Evolutionary conservation across 2,113 vertebrate species (phyloP).

Genomic region (Indri indri): DNA sequence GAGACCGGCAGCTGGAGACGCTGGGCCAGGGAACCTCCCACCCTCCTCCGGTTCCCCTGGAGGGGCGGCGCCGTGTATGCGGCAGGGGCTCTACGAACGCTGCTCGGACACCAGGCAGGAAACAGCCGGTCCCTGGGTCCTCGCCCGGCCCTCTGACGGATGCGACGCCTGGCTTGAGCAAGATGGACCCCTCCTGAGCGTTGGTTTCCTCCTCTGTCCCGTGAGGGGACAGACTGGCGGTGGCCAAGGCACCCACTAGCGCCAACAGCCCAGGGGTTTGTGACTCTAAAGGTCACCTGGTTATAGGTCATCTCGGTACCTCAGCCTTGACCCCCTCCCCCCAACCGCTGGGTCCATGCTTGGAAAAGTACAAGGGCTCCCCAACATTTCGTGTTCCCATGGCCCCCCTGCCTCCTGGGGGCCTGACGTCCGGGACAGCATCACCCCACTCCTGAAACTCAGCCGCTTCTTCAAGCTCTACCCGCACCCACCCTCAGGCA

Average conservation of each 20-base stretch:
- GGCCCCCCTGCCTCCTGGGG: neutral
- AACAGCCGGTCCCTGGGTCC: neutral
- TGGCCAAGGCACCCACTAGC: neutral
- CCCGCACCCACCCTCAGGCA: no score
- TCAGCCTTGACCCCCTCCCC: neutral
- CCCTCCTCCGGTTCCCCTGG: neutral
- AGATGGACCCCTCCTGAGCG: neutral
- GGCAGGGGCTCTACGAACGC: neutral
- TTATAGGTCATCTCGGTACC: neutral
- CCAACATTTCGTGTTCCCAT: fast-evolving
- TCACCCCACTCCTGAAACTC: neutral
- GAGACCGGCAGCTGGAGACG: neutral
- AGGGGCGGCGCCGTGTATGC: no score
- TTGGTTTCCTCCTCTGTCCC: neutral
- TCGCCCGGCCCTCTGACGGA: neutral
- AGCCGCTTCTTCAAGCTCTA: no score
- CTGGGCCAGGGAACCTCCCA: neutral
- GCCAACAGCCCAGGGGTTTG: neutral
- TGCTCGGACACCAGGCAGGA: neutral
- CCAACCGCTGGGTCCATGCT: fast-evolving
- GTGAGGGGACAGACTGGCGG: neutral
- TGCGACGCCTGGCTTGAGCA: fast-evolving
- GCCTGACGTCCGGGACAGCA: neutral
- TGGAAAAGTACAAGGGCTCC: neutral
- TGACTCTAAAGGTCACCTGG: neutral